Base-by-base conservation (phyloP, 2,888 invertebrate species). In the Megalurothrips usitatus region DNA sequence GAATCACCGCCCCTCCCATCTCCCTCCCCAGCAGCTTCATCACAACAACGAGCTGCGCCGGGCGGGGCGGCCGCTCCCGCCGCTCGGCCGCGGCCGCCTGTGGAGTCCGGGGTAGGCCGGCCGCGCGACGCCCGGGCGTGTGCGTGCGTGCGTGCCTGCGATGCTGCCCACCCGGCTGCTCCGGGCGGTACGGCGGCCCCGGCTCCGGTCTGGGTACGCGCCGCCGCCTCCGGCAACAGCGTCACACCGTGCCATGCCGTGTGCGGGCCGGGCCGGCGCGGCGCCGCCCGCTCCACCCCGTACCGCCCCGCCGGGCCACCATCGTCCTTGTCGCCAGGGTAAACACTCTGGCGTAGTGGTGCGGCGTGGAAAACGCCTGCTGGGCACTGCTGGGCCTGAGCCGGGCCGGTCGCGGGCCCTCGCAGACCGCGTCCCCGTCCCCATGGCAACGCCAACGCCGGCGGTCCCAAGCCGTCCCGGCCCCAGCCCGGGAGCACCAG, bases 281-380 rank as follows among this genome's bases (percentile, higher is more conserved):
- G 23, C n/a, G 9, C 63, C n/a, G 68, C 68, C 63, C 63, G 63
- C 14, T 11, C 49, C 49, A 12, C 49, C 49, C 49, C 49, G 10
- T n/a, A 11, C 58, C 58, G 14, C 58, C 58, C 68, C 68, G 26
- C 68, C 23, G 11, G 68, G 68, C 34, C 34, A 43, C 34, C 34
- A 43, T 6, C 34, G 34, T 43, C 68, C 68, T 75, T 75, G 68
- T 75, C 68, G 26, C 23, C 68, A 75, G 26, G 23, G 68, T 75
- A 75, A 75, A 75, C 68, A 75, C 68, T 75, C n/a, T 75, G 68
- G 58, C 58, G 58, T 58, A 17, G 58, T n/a, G 58, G 58, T 17
- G 58, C 14, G 58, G 34, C 34, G 34, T 43, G 34, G 34, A 43
- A 43, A 43, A 43, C 34, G 34, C 34, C 34, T 43, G 34, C 34